phyloP scores from a whole-genome alignment of 2,797 vertebrate genomes.

The Urophycis tenuis region DNA sequence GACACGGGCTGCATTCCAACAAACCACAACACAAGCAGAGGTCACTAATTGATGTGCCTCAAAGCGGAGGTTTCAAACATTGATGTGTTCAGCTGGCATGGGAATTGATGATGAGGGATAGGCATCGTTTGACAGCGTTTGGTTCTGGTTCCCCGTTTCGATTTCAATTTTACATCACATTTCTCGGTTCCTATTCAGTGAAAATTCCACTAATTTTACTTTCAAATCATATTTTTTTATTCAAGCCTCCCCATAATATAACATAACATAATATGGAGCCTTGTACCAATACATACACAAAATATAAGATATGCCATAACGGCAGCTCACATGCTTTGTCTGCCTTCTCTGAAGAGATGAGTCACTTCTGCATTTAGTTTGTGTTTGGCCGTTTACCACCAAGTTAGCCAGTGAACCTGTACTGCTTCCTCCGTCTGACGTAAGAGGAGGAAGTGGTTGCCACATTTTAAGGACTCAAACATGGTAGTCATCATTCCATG shows the following conservation, averaged over 20 bases:
- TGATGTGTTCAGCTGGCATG: neutral
- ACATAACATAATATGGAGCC: neutral
- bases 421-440: neutral
- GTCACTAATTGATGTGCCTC: neutral
- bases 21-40: neutral
- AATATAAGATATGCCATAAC: no score
- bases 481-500: no score
- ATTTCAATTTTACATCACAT: neutral
- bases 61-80: neutral
- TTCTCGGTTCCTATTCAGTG: neutral
- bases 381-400: neutral
- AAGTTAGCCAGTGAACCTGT: neutral
- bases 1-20: neutral
- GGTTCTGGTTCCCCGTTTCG: neutral
- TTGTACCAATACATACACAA: no score
- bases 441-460: no score
- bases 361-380: neutral
- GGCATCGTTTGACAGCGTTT: neutral
- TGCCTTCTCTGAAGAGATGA: no score
- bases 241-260: neutral
- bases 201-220: neutral
- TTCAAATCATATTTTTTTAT: neutral
- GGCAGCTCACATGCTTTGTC: no score
- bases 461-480: neutral
- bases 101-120: neutral